phyloP scores from a whole-genome alignment of 2,113 vertebrate genomes.

The Nothocercus nigrocapillus region DNA sequence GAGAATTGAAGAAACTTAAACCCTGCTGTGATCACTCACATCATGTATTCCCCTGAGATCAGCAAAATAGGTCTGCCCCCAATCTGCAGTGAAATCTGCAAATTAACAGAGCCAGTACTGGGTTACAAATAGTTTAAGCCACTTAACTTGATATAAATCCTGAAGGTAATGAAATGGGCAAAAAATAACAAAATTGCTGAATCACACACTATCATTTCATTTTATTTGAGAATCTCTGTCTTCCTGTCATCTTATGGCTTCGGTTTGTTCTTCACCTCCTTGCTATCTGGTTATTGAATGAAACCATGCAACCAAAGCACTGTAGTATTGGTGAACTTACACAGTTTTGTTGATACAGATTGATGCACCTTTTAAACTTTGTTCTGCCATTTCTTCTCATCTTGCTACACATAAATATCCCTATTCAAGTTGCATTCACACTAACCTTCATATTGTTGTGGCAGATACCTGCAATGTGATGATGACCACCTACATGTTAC shows the following conservation, averaged over 20 bases:
- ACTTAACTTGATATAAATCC: not conserved
- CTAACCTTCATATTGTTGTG: constrained; percentile 8
- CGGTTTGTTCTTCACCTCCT: not conserved
- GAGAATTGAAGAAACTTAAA: not conserved
- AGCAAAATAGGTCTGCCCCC: not conserved
- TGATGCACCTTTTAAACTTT: not conserved
- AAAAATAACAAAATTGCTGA: not conserved
- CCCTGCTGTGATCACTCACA: accelerated
- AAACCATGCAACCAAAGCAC: not conserved
- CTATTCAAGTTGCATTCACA: not conserved
- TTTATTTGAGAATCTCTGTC: not conserved
- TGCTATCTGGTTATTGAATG: not conserved
- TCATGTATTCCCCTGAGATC: not conserved
- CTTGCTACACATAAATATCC: not conserved
- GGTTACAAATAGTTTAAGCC: not conserved
- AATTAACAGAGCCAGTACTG: not conserved
- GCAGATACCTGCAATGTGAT: not conserved
- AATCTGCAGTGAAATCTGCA: not conserved
- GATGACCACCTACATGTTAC: not conserved
- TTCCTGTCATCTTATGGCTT: not conserved
- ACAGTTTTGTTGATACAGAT: not conserved
- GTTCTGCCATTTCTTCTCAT: not conserved
- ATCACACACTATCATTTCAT: not conserved
- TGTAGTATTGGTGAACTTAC: not conserved
- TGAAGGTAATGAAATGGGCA: not conserved